Evolutionary conservation across 2,113 vertebrate genomes (phyloP), one percentile per base, ranked within the genome.

Genomic region (Ochotona curzoniae): DNA sequence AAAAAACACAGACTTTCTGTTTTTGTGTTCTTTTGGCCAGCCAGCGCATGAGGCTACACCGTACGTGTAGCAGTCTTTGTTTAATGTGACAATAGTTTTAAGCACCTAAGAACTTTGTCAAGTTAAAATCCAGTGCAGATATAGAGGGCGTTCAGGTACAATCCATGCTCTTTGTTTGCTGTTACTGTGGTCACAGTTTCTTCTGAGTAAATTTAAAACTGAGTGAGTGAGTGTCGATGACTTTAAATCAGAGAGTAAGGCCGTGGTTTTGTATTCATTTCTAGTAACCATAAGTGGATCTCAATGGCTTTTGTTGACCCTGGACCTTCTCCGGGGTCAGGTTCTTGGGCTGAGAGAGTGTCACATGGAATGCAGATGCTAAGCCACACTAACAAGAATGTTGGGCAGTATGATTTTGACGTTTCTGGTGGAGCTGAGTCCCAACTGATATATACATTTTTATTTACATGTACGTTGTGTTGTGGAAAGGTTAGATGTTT

Each of bases 81-180:
- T n/a, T 51, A 75, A 83, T 91, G n/a, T 95, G 14, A 35, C 12
- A 12, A 67, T 57, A 38, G 4, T 75, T 91, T 30, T 75, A 83
- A 93, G 78, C 7, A 84, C 32, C 20, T 20, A 85, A 91, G 38
- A 83, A 84, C 73, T 89, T 93, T 57, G n/a, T 54, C n/a, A 71
- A 35, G 14, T 92, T 93, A 57, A 44, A 91, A 67, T 94, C 89
- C 69, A 35, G 63, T 60, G 54, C 15, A 64, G 49, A 60, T 74
- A 49, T 75, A 54, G 75, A 35, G 76, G 92, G 35, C 90, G 17
- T 30, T 93, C 75, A 79, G 66, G 28, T 73, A 44, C 82, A 44
- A 51, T 28, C 87, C 87, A 85, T 25, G 17, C 60, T 10, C 17
- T 71, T 81, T 61, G 78, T 63, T 74, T 75, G 47, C 23, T 86